Percentiles rank a stretch among this genome's conserved stretches.
phyloP scores from a whole-genome alignment of 2,888 invertebrate species.

The Steinernema carpocapsae region DNA sequence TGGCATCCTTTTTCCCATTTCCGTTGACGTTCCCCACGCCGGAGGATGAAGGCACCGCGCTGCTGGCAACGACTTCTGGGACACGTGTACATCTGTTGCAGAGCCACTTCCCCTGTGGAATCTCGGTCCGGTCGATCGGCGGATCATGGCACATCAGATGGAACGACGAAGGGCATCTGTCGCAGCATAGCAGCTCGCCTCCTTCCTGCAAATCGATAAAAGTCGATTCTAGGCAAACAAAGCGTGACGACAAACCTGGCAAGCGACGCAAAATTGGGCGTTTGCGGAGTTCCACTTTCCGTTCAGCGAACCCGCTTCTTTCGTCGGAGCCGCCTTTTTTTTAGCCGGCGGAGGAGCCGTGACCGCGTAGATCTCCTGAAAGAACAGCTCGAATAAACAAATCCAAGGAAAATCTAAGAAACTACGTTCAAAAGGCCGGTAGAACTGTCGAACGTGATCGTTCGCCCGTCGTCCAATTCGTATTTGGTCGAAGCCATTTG shows the following conservation, averaged over 20 bases:
- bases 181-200: conserved; percentile 92
- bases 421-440: conserved; percentile 15
- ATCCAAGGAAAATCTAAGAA: no score
- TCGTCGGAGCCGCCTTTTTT: background rate
- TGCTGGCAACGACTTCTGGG: conserved; percentile 33
- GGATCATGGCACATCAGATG: conserved; percentile 95
- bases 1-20: background rate
- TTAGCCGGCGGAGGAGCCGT: conserved; percentile 10
- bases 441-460: conserved; percentile 12
- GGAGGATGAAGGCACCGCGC: background rate
- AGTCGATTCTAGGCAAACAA: background rate
- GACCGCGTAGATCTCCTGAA: conserved; percentile 4
- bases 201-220: conserved; percentile 75
- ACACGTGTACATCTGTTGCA: conserved; percentile 79
- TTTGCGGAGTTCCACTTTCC: conserved; percentile 25
- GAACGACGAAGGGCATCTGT: conserved; percentile 92
- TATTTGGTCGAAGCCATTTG: conserved; percentile 27
- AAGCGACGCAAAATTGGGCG: conserved; percentile 25
- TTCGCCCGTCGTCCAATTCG: background rate
- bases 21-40: background rate
- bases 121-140: conserved; percentile 85
- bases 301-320: background rate
- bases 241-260: background rate
- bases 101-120: conserved; percentile 88
- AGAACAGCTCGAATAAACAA: background rate